Percentiles rank a stretch among this genome's conserved stretches.
Conservation (phyloP, 1,140 invertebrate genomes). For the Lutraria rhynchaena region DNA sequence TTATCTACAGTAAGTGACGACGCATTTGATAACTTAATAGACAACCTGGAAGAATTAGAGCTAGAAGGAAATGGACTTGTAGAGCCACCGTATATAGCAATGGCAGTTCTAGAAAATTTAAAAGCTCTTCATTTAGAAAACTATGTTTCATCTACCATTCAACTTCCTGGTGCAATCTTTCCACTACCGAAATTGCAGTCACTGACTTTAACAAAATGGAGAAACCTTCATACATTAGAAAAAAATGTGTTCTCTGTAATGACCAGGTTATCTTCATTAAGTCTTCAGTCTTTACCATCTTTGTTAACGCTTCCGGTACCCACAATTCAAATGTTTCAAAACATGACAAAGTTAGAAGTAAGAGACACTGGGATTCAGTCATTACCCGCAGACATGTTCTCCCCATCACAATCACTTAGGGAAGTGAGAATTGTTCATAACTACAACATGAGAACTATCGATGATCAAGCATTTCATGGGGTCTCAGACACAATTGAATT, state of each 20-base stretch:
- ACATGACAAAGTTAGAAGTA: conserved; percentile 12
- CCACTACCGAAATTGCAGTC: conserved; percentile 58
- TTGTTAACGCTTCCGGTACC: conserved; percentile 15
- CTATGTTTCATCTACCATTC: conserved; percentile 44
- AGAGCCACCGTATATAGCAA: conserved; percentile 30
- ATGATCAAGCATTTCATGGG: conserved; percentile 89
- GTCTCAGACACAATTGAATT: conserved; percentile 93
- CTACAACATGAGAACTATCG: conserved; percentile 90
- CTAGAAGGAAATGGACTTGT: conserved; percentile 59
- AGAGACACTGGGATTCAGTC: conserved; percentile 10
- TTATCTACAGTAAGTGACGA: conserved; percentile 40
- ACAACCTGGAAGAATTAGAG: conserved; percentile 60
- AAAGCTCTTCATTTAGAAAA: conserved; percentile 63
- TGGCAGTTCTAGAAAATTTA: conserved; percentile 61
- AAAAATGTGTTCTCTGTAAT: conserved; percentile 48
- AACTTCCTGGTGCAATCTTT: background rate
- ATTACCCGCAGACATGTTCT: background rate
- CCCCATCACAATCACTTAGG: background rate
- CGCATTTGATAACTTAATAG: conserved; percentile 62
- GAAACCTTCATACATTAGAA: conserved; percentile 35
- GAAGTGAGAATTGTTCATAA: conserved; percentile 75
- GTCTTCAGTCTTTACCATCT: conserved; percentile 84
- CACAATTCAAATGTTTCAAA: conserved; percentile 15
- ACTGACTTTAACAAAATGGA: conserved; percentile 60
- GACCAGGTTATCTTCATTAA: conserved; percentile 62